These are phyloP conservation scores for Asbolus verrucosus DNA, from an alignment of 1,140 invertebrate species.

Conservation along the genomic window DNA sequence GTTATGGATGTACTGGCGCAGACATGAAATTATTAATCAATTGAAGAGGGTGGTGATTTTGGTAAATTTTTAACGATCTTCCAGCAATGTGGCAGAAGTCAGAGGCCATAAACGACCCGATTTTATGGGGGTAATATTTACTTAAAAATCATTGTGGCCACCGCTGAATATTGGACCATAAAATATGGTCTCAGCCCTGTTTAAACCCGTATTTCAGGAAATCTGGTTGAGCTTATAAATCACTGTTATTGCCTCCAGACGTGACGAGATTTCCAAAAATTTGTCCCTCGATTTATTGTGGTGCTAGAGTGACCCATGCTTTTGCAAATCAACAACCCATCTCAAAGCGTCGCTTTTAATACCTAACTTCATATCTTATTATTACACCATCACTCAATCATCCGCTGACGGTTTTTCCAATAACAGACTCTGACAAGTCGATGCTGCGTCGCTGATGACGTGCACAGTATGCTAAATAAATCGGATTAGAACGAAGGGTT, in stretches of 20 bases:
- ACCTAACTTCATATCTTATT: too few relatives aligned
- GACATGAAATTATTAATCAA: conserved; percentile 21
- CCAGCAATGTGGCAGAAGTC: background rate
- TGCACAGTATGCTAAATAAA: background rate
- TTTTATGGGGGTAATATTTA: conserved; percentile 30
- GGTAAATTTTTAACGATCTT: background rate
- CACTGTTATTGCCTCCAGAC: conserved; percentile 5
- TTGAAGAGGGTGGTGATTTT: conserved; percentile 1
- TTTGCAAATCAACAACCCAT: too few relatives aligned
- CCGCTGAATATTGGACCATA: conserved; percentile 31
- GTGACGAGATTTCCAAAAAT: conserved; percentile 13
- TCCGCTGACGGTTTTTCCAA: too few relatives aligned
- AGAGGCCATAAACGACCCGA: conserved; percentile 3
- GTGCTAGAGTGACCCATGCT: background rate
- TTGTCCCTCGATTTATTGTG: conserved; percentile 11
- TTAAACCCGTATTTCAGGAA: conserved; percentile 27
- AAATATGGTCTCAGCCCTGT: conserved; percentile 16
- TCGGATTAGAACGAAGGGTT: background rate
- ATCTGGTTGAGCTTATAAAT: conserved; percentile 20
- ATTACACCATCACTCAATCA: too few relatives aligned
- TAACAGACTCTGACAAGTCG: background rate
- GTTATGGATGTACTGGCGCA: background rate
- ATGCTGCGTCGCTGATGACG: conserved; percentile 4
- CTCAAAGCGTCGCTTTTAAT: too few relatives aligned
- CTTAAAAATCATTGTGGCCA: conserved; percentile 16